These are phyloP conservation scores for Peromyscus attwateri DNA, from an alignment of 2,797 vertebrate genomes.

Conservation along the genomic window DNA sequence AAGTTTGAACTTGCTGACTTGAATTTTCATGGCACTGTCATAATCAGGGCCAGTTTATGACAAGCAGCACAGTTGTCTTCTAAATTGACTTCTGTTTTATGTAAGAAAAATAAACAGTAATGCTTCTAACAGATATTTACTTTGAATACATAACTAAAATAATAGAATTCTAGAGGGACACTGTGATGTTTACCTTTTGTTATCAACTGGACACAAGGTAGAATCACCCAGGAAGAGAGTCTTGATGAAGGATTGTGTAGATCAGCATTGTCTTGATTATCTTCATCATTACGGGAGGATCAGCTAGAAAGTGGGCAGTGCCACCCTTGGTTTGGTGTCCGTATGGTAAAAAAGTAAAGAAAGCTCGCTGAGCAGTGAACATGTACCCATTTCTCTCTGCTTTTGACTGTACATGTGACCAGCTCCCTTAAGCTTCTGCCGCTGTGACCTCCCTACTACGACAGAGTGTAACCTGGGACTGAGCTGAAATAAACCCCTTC, in stretches of 20 bases:
- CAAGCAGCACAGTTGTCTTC: not conserved
- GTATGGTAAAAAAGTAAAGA: not conserved
- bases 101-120: not conserved
- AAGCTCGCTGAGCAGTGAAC: not conserved
- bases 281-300: not conserved
- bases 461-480: not conserved
- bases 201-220: not conserved
- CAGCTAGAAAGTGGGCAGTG: not conserved
- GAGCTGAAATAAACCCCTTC: no score
- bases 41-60: not conserved
- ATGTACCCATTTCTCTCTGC: not conserved
- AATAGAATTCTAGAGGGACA: not conserved
- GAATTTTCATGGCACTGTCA: constrained; percentile 50
- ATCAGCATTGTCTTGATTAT: not conserved
- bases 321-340: no score
- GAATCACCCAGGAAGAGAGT: not conserved
- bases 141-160: not conserved
- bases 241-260: no score
- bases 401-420: not conserved
- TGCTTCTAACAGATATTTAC: constrained; percentile 22
- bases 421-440: not conserved
- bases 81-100: constrained; percentile 13
- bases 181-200: not conserved
- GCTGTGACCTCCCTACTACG: not conserved
- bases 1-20: constrained; percentile 67